Percentiles rank a stretch among this genome's conserved stretches.
phyloP scores from a whole-genome alignment of 2,797 vertebrate species.

The Betta splendens region DNA sequence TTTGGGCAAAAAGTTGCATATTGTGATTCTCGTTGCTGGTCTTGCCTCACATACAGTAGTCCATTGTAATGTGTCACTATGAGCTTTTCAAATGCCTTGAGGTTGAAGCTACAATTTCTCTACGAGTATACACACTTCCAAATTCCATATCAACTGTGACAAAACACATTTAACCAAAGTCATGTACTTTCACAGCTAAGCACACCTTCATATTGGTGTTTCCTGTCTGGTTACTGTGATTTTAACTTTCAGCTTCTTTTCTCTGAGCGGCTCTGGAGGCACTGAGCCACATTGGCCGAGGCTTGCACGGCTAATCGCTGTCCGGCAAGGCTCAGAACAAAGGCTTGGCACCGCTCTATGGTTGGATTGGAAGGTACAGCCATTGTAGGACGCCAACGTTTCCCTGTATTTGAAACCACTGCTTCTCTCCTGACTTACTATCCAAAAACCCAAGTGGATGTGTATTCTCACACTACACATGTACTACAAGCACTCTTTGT shows the following conservation, averaged over 20 bases:
- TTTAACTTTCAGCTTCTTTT: constrained; percentile 23
- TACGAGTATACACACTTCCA: background rate
- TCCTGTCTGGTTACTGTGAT: background rate
- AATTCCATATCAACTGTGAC: background rate
- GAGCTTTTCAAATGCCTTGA: background rate
- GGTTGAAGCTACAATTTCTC: background rate
- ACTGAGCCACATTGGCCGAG: constrained; percentile 49
- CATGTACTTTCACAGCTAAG: background rate
- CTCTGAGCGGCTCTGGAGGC: constrained; percentile 35
- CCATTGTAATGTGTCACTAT: background rate
- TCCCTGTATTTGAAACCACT: constrained; percentile 29
- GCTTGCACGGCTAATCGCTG: constrained; percentile 51
- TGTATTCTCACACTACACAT: constrained; percentile 28
- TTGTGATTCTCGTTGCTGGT: background rate
- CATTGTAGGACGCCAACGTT: constrained; percentile 25
- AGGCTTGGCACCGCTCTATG: constrained; percentile 53
- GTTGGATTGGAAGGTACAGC: constrained; percentile 42
- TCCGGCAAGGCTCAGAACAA: constrained; percentile 65
- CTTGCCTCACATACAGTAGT: background rate
- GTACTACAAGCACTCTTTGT: constrained; percentile 7
- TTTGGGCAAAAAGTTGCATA: background rate
- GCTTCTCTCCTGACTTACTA: constrained; percentile 48
- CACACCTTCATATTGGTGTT: background rate
- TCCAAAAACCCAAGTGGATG: constrained; percentile 21
- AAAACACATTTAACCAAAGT: background rate